Percentiles rank a stretch among this genome's conserved stretches.
Evolutionary conservation across 2,797 vertebrate species (phyloP).

Genomic region (Bryconaethiops microstoma): DNA sequence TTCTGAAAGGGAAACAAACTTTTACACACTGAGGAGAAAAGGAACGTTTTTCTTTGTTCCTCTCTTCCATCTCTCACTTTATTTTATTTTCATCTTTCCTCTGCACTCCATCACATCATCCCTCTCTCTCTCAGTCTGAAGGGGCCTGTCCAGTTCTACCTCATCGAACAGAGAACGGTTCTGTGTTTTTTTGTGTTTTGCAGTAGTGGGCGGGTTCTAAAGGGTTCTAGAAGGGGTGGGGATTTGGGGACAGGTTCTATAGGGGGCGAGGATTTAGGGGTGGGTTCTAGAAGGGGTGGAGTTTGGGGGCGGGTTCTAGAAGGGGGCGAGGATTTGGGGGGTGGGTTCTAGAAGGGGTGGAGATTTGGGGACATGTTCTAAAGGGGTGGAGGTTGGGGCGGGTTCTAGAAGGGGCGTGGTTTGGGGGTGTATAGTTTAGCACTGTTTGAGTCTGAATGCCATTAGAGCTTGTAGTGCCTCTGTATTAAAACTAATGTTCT

Average conservation of each 20-base stretch:
- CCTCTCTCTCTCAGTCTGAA: background rate
- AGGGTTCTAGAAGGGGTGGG: too few species aligned
- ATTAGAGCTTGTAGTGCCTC: slow-evolving; percentile 51
- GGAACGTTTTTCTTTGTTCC: background rate
- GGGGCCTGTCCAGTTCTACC: slow-evolving; percentile 67
- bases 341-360: too few species aligned
- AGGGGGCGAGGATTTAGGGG: too few species aligned
- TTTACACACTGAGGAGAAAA: background rate
- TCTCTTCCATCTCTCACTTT: background rate
- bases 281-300: too few species aligned
- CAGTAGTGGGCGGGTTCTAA: too few species aligned
- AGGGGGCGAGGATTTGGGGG: too few species aligned
- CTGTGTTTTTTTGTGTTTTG: slow-evolving; percentile 29
- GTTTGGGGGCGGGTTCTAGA: too few species aligned
- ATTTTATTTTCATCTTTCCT: background rate
- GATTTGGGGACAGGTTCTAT: too few species aligned
- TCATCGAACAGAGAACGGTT: slow-evolving; percentile 61
- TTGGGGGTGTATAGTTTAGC: slow-evolving; percentile 50
- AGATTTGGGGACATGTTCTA: too few species aligned
- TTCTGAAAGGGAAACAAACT: background rate
- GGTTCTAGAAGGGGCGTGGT: too few species aligned
- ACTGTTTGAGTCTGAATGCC: slow-evolving; percentile 46
- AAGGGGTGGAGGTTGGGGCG: too few species aligned
- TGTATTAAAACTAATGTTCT: slow-evolving; percentile 56
- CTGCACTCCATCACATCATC: too few species aligned